These are phyloP conservation scores for Pseudolycoriella hygida DNA, from an alignment of 2,888 invertebrate species.

Conservation along the genomic window DNA sequence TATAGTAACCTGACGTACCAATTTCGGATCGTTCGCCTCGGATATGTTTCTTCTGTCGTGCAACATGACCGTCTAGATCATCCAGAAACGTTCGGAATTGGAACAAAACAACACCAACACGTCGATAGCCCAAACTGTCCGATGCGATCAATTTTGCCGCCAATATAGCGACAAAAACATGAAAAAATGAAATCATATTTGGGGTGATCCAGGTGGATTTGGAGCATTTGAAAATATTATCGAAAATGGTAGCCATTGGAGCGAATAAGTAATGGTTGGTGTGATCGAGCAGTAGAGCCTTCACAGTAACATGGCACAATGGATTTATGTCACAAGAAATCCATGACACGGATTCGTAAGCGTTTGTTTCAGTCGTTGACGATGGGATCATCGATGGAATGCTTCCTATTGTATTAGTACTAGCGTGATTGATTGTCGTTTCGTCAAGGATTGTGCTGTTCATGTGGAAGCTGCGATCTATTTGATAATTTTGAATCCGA, in stretches of 20 bases:
- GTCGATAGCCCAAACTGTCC: conserved; percentile 48
- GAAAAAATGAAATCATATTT: conserved; percentile 66
- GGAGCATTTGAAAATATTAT: conserved; percentile 46
- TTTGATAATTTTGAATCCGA: conserved; percentile 48
- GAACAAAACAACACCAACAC: conserved; percentile 59
- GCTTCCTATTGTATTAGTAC: conserved; percentile 3
- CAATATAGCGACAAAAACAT: conserved; percentile 55
- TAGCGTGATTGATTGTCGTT: conserved; percentile 4
- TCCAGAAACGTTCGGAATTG: conserved; percentile 69
- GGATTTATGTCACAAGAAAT: conserved; percentile 56
- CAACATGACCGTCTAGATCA: conserved; percentile 74
- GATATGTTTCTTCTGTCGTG: conserved; percentile 55
- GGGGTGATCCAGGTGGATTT: conserved; percentile 49
- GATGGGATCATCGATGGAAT: conserved; percentile 3
- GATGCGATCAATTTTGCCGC: conserved; percentile 60
- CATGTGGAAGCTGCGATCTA: conserved; percentile 33
- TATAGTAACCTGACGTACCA: conserved; percentile 62
- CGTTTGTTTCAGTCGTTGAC: conserved; percentile 9
- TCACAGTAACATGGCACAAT: conserved; percentile 63
- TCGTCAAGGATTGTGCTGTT: conserved; percentile 14
- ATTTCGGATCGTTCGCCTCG: conserved; percentile 63
- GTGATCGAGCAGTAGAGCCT: conserved; percentile 66
- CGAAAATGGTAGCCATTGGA: conserved; percentile 57
- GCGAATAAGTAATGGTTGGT: conserved; percentile 69
- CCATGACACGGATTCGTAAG: conserved; percentile 38